These are phyloP conservation scores for Silurus aristotelis DNA, from an alignment of 2,797 vertebrate species.

Conservation along the genomic window DNA sequence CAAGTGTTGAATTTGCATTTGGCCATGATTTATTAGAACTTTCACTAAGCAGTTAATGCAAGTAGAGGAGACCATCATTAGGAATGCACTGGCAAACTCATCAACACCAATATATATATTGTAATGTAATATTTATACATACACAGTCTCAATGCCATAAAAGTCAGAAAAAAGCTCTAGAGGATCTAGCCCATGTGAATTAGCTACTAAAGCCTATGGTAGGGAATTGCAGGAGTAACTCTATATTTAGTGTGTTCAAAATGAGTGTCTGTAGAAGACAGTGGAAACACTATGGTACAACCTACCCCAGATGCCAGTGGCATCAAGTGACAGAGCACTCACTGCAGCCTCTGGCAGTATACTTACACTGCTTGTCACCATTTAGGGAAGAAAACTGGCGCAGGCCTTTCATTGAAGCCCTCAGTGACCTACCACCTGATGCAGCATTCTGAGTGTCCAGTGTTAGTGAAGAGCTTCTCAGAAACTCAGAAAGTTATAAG, in stretches of 20 bases:
- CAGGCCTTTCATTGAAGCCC: conserved; percentile 50
- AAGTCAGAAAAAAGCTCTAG: too few relatives aligned
- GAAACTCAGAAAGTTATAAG: too few relatives aligned
- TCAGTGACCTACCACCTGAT: conserved; percentile 65
- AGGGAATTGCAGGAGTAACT: conserved; percentile 21
- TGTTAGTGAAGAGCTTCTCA: conserved; percentile 57
- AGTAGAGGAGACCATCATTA: too few relatives aligned
- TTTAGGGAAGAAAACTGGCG: conserved; percentile 65
- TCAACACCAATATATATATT: too few relatives aligned
- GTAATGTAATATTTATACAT: too few relatives aligned
- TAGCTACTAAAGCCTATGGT: background rate
- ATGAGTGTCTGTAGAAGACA: conserved; percentile 30
- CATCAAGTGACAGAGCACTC: conserved; percentile 32
- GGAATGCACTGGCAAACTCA: too few relatives aligned
- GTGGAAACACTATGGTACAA: conserved; percentile 34
- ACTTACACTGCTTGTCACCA: conserved; percentile 60
- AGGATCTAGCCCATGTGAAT: conserved; percentile 19
- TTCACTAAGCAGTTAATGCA: too few relatives aligned
- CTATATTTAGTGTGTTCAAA: conserved; percentile 50
- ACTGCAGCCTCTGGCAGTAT: conserved; percentile 42
- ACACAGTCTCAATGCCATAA: too few relatives aligned
- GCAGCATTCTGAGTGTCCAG: conserved; percentile 39
- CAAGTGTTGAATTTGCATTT: too few relatives aligned
- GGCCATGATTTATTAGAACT: too few relatives aligned
- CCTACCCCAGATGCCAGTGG: conserved; percentile 44